These are phyloP conservation scores for Spermophilus dauricus DNA, from an alignment of 2,113 vertebrate species.

Conservation along the genomic window DNA sequence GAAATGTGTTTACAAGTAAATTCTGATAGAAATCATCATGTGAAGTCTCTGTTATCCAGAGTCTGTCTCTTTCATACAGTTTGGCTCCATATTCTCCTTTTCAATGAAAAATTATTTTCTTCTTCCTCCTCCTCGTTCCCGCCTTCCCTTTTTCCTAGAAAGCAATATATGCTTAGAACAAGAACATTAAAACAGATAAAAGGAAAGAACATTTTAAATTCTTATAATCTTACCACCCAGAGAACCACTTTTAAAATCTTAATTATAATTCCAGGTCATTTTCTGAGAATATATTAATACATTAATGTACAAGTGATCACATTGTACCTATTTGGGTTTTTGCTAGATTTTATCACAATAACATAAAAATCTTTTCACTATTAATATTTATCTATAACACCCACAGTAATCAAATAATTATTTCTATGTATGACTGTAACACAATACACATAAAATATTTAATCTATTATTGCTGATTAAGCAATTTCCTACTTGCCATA, in stretches of 20 bases:
- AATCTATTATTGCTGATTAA: background rate
- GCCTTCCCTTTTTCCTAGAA: slow-evolving; percentile 5
- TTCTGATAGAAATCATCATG: background rate
- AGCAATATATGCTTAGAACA: background rate
- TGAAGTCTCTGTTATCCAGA: background rate
- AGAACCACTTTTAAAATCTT: slow-evolving; percentile 21
- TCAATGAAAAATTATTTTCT: slow-evolving; percentile 4
- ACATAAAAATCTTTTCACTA: slow-evolving; percentile 30
- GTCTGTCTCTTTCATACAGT: background rate
- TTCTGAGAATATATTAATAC: slow-evolving; percentile 28
- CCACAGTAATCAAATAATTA: background rate
- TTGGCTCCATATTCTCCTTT: slow-evolving; percentile 9
- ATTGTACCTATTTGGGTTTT: background rate
- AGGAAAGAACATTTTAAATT: slow-evolving; percentile 36
- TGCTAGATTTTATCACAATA: background rate
- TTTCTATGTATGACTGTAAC: background rate
- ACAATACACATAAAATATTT: background rate
- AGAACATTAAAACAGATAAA: slow-evolving; percentile 38
- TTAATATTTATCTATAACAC: background rate
- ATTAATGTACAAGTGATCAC: slow-evolving; percentile 16
- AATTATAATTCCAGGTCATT: slow-evolving; percentile 27
- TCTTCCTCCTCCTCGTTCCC: background rate
- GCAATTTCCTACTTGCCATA: background rate
- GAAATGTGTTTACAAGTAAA: slow-evolving; percentile 26
- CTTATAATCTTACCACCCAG: background rate